Evolutionary conservation across 2,888 invertebrate genomes (phyloP).

Genomic region (Plagiodera versicolora): DNA sequence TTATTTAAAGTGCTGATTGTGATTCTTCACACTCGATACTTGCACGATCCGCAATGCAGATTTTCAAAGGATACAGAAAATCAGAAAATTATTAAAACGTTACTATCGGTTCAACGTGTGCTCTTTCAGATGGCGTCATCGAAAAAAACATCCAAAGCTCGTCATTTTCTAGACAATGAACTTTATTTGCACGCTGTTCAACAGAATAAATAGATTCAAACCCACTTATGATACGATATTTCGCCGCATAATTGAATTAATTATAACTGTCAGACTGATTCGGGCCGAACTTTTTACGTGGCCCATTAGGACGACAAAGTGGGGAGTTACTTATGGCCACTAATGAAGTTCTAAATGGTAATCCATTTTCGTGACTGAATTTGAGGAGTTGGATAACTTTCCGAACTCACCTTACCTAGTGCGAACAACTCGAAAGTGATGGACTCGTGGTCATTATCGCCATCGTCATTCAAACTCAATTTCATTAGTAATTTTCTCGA

Average conservation of each 20-base stretch:
- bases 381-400: conserved; percentile 37
- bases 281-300: conserved; percentile 29
- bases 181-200: too few relatives aligned
- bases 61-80: too few relatives aligned
- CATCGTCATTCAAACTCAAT: background rate
- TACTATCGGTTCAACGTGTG: too few relatives aligned
- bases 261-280: too few relatives aligned
- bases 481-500: background rate
- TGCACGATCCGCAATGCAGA: background rate
- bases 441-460: background rate
- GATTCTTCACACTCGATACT: background rate
- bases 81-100: too few relatives aligned
- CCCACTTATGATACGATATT: too few relatives aligned
- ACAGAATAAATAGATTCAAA: too few relatives aligned
- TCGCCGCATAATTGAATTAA: too few relatives aligned
- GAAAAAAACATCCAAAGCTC: too few relatives aligned
- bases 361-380: conserved; percentile 38
- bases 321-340: conserved; percentile 26
- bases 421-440: conserved; percentile 9
- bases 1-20: background rate
- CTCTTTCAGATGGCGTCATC: too few relatives aligned
- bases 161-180: too few relatives aligned
- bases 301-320: conserved; percentile 38
- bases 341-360: conserved; percentile 40
- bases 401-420: conserved; percentile 25